Evolutionary conservation across 2,113 vertebrate genomes (phyloP).

Genomic region (Lates calcarifer): DNA sequence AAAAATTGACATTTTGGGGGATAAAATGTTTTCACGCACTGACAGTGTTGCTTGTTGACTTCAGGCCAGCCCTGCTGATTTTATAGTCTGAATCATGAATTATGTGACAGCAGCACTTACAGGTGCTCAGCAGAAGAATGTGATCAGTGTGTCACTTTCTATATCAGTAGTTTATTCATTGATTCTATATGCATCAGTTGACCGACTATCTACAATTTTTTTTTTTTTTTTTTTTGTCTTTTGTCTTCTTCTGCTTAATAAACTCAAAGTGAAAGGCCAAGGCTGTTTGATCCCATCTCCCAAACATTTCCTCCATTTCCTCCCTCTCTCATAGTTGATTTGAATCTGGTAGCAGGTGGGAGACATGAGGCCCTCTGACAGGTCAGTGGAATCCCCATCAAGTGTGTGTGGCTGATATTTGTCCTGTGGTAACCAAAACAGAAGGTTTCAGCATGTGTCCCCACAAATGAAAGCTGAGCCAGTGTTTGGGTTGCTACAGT

Average conservation of each 20-base stretch:
- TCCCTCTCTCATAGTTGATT: not conserved
- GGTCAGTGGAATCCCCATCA: constrained; percentile 36
- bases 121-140: no score
- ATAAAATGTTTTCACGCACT: no score
- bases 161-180: not conserved
- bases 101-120: not conserved
- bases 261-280: no score
- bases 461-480: constrained; percentile 68
- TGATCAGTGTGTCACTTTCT: not conserved
- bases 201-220: not conserved
- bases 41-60: not conserved
- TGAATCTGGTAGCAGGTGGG: not conserved
- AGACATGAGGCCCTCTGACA: not conserved
- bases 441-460: constrained; percentile 57
- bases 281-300: not conserved
- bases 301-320: not conserved
- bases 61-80: not conserved
- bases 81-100: no score
- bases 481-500: constrained; percentile 72
- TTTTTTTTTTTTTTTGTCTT: not conserved
- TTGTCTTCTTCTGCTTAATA: not conserved
- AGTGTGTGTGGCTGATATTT: constrained; percentile 28
- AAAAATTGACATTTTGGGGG: not conserved
- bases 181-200: not conserved
- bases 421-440: constrained; percentile 71